Evolutionary conservation across 2,888 invertebrate species (phyloP), one percentile per base, ranked within the genome.

Genomic region (Rotaria socialis): DNA sequence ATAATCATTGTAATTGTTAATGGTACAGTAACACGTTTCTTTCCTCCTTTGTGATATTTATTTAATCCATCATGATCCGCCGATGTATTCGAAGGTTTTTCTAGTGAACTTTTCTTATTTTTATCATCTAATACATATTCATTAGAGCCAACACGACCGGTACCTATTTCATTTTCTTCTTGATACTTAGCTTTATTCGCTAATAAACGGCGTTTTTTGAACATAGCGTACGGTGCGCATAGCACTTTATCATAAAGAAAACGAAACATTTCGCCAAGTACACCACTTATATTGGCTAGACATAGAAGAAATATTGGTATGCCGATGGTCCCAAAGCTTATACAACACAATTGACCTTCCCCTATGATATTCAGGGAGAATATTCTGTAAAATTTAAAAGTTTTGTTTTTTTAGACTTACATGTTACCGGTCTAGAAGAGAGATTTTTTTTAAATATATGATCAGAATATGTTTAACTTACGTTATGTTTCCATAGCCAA

Each of bases 301-400:
- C 92, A 92, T 52, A 92, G 89, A 86, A 92, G 89, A 92, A 92
- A 92, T 41, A 92, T 89, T 0, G 92, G 92, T n/a, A 92, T 92
- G 27, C 92, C 92, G 24, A 91, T 88, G 14, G 90, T 89, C 11
- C 91, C 91, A 88, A 91, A 91, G 11, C 91, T 90, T 24, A 91
- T 91, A 87, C 91, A 91, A 41, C 91, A 89, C 86, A 91, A 88
- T 27, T 90, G 89, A 8, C 91, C 91, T 90, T 90, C 87, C 84
- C 87, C 80, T 80, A 80, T 1, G n/a, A 80, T 16, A 41, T 41
- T 43, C 11, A 1, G 3, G 43, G 22, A 19, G 1, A 3, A 22
- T 1, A 43, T 16, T 43, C 19, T 22, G 16, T 74, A 35, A 41
- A 74, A 24, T 14, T 35, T 8, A 4, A 27, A 43, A 14, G n/a